Evolutionary conservation across 1,140 invertebrate species (phyloP).

Genomic region (Diorhabda sublineata): DNA sequence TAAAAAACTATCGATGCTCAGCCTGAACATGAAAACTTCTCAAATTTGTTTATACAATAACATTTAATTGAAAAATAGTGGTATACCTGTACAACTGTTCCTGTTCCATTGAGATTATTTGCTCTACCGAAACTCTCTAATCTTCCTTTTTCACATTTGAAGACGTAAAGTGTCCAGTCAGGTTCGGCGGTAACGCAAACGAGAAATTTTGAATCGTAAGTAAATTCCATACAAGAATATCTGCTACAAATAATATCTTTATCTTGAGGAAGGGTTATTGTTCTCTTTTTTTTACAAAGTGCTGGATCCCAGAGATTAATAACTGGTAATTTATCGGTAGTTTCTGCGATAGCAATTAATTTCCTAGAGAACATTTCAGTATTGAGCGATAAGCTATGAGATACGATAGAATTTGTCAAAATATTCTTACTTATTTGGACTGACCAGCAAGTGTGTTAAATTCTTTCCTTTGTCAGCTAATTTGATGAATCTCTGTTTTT

Average conservation of each 20-base stretch:
- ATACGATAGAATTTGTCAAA: neutral
- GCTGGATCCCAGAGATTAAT: constrained; percentile 64
- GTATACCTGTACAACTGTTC: constrained; percentile 46
- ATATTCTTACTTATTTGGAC: constrained; percentile 60
- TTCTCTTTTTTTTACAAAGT: constrained; percentile 58
- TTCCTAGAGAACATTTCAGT: constrained; percentile 48
- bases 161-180: constrained; percentile 76
- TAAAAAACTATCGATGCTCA: neutral
- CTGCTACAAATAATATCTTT: constrained; percentile 46
- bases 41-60: neutral
- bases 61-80: neutral
- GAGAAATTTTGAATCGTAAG: constrained; percentile 72
- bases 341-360: constrained; percentile 52
- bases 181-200: constrained; percentile 73
- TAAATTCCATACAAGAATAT: constrained; percentile 72
- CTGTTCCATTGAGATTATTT: constrained; percentile 58
- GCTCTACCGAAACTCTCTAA: constrained; percentile 71
- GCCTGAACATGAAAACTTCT: neutral
- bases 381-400: neutral
- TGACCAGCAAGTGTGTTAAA: constrained; percentile 56
- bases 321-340: constrained; percentile 49
- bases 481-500: constrained; percentile 55
- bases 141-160: constrained; percentile 80
- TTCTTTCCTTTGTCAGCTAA: constrained; percentile 53
- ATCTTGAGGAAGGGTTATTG: constrained; percentile 55